A percentile compares a stretch with the other conserved stretches of the same genome.
phyloP scores from a whole-genome alignment of 2,797 vertebrate species.

The Halcyon badia region DNA sequence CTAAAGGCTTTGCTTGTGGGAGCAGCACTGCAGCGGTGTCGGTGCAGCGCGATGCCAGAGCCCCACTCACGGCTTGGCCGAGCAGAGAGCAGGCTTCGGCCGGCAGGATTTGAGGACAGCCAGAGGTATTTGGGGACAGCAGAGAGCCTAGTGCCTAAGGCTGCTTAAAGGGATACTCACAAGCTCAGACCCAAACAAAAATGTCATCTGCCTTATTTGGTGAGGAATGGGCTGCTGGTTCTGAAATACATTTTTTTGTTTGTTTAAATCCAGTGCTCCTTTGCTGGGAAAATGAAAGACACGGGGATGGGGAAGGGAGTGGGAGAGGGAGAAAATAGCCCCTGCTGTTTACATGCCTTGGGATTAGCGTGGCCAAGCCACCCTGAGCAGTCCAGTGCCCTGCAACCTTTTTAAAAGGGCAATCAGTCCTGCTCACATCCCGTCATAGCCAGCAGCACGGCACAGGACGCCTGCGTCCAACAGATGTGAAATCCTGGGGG shows the following conservation, averaged over 20 bases:
- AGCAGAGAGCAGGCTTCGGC: background rate
- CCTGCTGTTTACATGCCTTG: slow-evolving; percentile 49
- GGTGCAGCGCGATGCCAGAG: background rate
- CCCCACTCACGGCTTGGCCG: background rate
- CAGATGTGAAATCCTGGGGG: background rate
- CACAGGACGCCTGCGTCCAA: fast-evolving
- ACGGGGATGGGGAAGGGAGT: background rate
- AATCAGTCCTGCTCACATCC: fast-evolving
- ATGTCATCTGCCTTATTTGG: slow-evolving; percentile 72
- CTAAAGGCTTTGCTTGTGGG: background rate
- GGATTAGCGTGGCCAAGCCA: slow-evolving; percentile 22
- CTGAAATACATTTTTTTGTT: slow-evolving; percentile 47
- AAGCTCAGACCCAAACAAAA: background rate
- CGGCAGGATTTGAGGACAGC: slow-evolving; percentile 19
- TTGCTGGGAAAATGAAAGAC: slow-evolving; percentile 60
- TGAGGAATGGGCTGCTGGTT: slow-evolving; percentile 46
- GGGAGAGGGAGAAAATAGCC: slow-evolving; percentile 1
- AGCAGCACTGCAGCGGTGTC: background rate
- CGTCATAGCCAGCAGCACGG: fast-evolving
- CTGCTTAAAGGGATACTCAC: slow-evolving; percentile 37
- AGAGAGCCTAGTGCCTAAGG: background rate
- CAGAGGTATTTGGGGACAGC: background rate
- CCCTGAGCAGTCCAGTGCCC: background rate
- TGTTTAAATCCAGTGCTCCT: slow-evolving; percentile 6
- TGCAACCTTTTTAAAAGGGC: background rate